These are phyloP conservation scores for Meteorus colon DNA, from an alignment of 2,888 invertebrate genomes.

Conservation along the genomic window DNA sequence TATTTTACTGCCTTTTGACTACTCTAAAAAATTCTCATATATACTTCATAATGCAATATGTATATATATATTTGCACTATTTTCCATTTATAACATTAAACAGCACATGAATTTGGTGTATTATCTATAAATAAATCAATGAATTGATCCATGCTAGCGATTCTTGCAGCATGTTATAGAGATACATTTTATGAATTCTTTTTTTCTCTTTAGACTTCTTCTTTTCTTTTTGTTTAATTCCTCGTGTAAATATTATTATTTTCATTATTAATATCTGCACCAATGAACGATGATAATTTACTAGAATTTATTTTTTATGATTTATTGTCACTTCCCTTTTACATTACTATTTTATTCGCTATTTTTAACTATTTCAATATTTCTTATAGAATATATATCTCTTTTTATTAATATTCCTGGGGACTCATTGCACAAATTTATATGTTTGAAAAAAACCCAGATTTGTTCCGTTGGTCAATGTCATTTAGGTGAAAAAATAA, in stretches of 20 bases:
- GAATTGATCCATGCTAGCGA: neutral
- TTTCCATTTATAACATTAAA: constrained; percentile 3
- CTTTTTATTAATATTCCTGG: neutral
- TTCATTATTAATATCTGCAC: neutral
- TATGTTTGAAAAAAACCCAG: constrained; percentile 41
- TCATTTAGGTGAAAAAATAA: constrained; percentile 41
- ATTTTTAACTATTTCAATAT: neutral
- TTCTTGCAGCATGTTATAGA: constrained; percentile 2
- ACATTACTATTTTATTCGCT: neutral
- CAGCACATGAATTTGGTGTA: neutral
- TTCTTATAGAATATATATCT: neutral
- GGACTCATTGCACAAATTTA: constrained; percentile 16
- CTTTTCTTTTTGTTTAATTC: neutral
- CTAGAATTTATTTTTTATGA: neutral
- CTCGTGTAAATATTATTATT: neutral
- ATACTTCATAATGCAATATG: constrained; percentile 10
- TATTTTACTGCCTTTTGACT: constrained; percentile 42
- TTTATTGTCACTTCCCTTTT: neutral
- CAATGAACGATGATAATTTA: neutral
- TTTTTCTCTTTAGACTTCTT: neutral
- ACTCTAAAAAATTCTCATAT: constrained; percentile 21
- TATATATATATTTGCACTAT: constrained; percentile 8
- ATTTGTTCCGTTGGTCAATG: constrained; percentile 52
- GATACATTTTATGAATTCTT: neutral
- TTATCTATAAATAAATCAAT: neutral